Evolutionary conservation across 2,113 vertebrate species (phyloP).

Genomic region (Equus przewalskii): DNA sequence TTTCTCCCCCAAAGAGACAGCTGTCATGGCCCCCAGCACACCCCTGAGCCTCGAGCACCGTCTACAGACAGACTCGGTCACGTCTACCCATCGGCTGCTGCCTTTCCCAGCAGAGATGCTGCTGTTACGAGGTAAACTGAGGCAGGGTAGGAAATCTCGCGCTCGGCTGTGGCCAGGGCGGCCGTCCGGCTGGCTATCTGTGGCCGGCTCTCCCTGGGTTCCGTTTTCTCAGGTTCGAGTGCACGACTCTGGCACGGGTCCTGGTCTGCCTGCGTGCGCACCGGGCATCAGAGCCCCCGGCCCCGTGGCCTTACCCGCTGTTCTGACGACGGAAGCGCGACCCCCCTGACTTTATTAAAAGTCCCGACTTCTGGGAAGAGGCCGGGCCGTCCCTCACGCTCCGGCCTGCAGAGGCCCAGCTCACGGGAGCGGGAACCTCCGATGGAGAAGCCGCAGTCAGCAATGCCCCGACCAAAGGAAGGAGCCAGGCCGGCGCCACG

Average conservation of each 20-base stretch:
- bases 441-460: not conserved
- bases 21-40: too few relatives aligned
- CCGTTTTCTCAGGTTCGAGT: too few relatives aligned
- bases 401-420: not conserved
- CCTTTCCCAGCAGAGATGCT: not conserved
- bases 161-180: too few relatives aligned
- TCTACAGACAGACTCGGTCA: not conserved
- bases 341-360: not conserved
- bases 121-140: not conserved
- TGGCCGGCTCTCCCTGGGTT: too few relatives aligned
- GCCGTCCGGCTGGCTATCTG: too few relatives aligned
- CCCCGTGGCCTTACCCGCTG: not conserved
- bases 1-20: too few relatives aligned
- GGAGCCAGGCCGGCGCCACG: too few relatives aligned
- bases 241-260: too few relatives aligned
- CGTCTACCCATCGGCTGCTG: too few relatives aligned
- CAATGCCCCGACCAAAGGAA: not conserved
- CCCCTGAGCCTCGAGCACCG: not conserved
- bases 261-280: not conserved
- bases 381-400: too few relatives aligned
- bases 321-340: too few relatives aligned
- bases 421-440: not conserved
- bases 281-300: not conserved
- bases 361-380: fast-evolving
- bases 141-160: not conserved